Percentiles rank a stretch among this genome's conserved stretches.
phyloP scores from a whole-genome alignment of 2,888 invertebrate genomes.

The Polia nebulosa region DNA sequence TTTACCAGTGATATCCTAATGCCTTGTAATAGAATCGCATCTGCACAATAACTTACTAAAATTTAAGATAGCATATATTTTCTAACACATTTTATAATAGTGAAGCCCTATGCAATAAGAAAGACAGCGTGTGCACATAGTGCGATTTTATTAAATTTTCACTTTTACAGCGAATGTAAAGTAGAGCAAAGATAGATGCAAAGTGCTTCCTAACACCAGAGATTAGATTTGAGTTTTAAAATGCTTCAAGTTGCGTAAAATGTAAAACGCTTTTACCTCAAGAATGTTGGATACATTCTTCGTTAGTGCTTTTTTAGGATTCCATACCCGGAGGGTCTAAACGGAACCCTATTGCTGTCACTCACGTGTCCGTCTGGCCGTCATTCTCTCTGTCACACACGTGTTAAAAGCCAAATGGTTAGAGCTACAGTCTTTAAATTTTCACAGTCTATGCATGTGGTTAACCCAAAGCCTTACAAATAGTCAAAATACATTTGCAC shows the following conservation, averaged over 20 bases:
- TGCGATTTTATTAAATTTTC: constrained; percentile 29
- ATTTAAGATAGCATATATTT: neutral
- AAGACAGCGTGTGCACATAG: neutral
- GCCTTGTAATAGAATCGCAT: neutral
- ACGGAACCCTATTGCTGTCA: too few relatives aligned
- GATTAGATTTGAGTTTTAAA: neutral
- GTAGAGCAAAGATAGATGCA: neutral
- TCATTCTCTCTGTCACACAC: too few relatives aligned
- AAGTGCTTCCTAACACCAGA: neutral
- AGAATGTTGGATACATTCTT: too few relatives aligned
- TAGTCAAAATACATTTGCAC: too few relatives aligned
- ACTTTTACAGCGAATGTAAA: constrained; percentile 12
- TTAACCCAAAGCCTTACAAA: too few relatives aligned
- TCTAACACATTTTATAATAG: neutral
- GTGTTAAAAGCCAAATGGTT: too few relatives aligned
- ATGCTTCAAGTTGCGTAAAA: too few relatives aligned
- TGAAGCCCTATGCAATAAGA: constrained; percentile 7
- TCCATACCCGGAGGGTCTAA: too few relatives aligned
- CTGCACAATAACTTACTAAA: neutral
- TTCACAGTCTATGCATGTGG: too few relatives aligned
- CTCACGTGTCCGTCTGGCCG: too few relatives aligned
- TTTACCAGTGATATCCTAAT: neutral
- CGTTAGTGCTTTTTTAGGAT: too few relatives aligned
- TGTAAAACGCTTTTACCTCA: neutral
- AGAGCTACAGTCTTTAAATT: too few relatives aligned